Evolutionary conservation across 2,113 vertebrate species (phyloP).

Genomic region (Tretioscincus oriximinensis): DNA sequence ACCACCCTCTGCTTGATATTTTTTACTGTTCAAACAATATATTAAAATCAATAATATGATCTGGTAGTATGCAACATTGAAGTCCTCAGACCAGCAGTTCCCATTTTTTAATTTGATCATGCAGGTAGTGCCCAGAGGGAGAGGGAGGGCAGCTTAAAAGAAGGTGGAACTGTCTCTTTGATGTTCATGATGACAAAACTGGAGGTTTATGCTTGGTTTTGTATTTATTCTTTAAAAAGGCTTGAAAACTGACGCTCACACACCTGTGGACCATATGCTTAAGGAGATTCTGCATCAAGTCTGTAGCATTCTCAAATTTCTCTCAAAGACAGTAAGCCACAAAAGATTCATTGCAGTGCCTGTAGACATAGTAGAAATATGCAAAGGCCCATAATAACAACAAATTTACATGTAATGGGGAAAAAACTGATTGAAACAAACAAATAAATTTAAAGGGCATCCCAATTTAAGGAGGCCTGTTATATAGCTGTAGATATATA

Average conservation of each 20-base stretch:
- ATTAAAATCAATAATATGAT: no score
- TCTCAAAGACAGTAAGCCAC: slow-evolving; percentile 1
- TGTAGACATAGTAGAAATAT: neutral
- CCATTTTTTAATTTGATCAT: no score
- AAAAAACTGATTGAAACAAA: neutral
- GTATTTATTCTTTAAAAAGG: neutral
- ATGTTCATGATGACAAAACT: neutral
- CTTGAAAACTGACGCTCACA: slow-evolving; percentile 3
- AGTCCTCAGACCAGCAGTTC: no score
- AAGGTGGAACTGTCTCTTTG: neutral
- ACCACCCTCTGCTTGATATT: no score
- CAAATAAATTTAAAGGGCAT: slow-evolving; percentile 8
- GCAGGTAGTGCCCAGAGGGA: neutral
- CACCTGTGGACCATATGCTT: slow-evolving; percentile 29
- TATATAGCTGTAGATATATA: neutral
- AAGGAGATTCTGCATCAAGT: slow-evolving; percentile 13
- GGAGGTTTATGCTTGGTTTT: slow-evolving; percentile 1
- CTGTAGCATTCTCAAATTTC: slow-evolving; percentile 11
- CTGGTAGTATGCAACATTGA: no score
- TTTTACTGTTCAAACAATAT: no score
- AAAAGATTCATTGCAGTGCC: neutral
- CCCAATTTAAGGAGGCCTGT: slow-evolving; percentile 25
- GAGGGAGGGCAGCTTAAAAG: neutral
- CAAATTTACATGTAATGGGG: neutral
- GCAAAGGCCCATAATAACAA: neutral